Evolutionary conservation across 2,113 vertebrate species (phyloP).

Genomic region (Hippocampus comes): DNA sequence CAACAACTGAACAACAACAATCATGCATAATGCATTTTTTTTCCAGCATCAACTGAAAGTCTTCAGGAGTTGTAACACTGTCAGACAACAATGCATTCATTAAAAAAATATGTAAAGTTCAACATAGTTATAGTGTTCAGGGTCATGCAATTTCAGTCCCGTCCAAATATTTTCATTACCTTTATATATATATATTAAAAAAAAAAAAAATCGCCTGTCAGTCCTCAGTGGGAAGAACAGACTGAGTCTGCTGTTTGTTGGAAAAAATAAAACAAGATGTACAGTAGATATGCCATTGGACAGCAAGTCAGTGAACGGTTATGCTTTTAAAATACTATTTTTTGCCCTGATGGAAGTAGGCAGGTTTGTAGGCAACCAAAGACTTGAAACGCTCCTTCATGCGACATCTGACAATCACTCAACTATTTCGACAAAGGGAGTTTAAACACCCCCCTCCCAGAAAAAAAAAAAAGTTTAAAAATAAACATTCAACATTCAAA

Average conservation of each 20-base stretch:
- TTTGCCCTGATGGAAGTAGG: conserved; percentile 24
- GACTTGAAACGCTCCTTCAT: neutral
- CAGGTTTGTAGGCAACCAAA: neutral
- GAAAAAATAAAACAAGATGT: conserved; percentile 29
- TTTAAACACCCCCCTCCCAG: neutral
- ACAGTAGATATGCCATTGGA: conserved; percentile 47
- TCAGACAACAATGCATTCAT: conserved; percentile 59
- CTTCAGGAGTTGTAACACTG: conserved; percentile 59
- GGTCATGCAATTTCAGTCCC: conserved; percentile 59
- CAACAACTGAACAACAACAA: conserved; percentile 43
- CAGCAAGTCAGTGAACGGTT: conserved; percentile 61
- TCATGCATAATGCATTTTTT: conserved; percentile 71
- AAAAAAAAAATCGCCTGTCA: conserved; percentile 14
- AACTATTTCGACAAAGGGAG: neutral
- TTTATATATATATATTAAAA: conserved; percentile 19
- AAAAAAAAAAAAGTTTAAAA: neutral
- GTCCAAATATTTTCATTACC: conserved; percentile 46
- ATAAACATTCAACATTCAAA: neutral
- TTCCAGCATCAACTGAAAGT: conserved; percentile 59
- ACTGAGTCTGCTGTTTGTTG: conserved; percentile 21
- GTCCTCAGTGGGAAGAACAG: conserved; percentile 8
- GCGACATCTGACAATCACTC: neutral
- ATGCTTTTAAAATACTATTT: conserved; percentile 37
- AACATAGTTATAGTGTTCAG: conserved; percentile 56
- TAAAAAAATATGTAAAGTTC: conserved; percentile 40